phyloP scores from a whole-genome alignment of 2,888 invertebrate genomes.

The Microchrysa polita region DNA sequence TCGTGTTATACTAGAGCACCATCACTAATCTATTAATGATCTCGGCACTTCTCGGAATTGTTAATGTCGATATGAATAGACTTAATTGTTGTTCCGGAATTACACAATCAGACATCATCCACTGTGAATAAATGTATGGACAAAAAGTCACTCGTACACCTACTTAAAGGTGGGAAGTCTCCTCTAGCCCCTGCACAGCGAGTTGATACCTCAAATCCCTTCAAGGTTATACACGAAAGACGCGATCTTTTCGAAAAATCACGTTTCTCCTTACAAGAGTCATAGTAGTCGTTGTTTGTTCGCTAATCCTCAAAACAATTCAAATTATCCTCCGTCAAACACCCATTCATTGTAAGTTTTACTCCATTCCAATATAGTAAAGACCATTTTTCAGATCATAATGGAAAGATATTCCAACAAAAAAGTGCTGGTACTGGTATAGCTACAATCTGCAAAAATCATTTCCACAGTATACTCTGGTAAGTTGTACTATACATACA shows the following conservation, averaged over 20 bases:
- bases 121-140: neutral
- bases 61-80: neutral
- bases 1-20: neutral
- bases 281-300: neutral
- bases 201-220: conserved; percentile 16
- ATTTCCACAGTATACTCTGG: neutral
- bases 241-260: neutral
- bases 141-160: neutral
- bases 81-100: conserved; percentile 35
- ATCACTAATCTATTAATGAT: conserved; percentile 39
- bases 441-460: neutral
- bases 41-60: neutral
- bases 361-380: conserved; percentile 31
- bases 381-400: conserved; percentile 37
- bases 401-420: conserved; percentile 33
- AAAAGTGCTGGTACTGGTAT: neutral
- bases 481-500: too few relatives aligned
- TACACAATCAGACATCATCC: conserved; percentile 5
- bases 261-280: neutral
- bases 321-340: conserved; percentile 37
- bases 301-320: conserved; percentile 38
- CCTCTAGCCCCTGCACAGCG: neutral
- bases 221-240: conserved; percentile 13
- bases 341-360: conserved; percentile 40
- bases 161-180: neutral